These are phyloP conservation scores for Prunella himalayana DNA, from an alignment of 2,113 vertebrate species.

Conservation along the genomic window DNA sequence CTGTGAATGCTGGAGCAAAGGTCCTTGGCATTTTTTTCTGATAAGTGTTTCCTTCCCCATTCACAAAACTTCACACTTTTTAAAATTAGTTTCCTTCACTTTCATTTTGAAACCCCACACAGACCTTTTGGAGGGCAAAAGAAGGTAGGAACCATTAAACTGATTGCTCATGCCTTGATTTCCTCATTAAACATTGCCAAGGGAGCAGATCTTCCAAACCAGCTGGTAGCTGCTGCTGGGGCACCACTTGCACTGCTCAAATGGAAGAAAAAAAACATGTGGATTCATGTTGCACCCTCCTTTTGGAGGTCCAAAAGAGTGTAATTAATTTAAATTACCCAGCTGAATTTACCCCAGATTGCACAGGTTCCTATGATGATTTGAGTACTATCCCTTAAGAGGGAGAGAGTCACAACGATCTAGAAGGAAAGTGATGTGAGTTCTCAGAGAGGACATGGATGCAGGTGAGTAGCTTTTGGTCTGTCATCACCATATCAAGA, in stretches of 20 bases:
- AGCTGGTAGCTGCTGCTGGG: neutral
- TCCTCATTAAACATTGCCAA: neutral
- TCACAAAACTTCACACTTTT: neutral
- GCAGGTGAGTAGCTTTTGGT: neutral
- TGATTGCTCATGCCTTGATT: neutral
- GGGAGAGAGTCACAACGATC: rapidly evolving
- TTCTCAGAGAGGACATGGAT: neutral
- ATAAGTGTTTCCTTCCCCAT: neutral
- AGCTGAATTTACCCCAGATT: neutral
- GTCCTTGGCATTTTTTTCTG: neutral
- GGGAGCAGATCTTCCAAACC: neutral
- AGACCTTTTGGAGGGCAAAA: neutral
- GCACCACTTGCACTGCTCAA: neutral
- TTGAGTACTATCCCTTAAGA: neutral
- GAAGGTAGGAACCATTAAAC: neutral
- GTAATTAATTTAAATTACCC: neutral
- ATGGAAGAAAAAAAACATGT: neutral
- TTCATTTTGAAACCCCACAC: neutral
- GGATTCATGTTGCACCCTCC: neutral
- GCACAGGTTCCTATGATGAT: neutral
- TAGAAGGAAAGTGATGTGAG: neutral
- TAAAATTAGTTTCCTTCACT: neutral
- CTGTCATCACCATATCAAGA: neutral
- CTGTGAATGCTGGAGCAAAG: neutral
- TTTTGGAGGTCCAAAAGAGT: neutral